These are phyloP conservation scores for Odocoileus virginianus DNA, from an alignment of 2,113 vertebrate species.

Conservation along the genomic window DNA sequence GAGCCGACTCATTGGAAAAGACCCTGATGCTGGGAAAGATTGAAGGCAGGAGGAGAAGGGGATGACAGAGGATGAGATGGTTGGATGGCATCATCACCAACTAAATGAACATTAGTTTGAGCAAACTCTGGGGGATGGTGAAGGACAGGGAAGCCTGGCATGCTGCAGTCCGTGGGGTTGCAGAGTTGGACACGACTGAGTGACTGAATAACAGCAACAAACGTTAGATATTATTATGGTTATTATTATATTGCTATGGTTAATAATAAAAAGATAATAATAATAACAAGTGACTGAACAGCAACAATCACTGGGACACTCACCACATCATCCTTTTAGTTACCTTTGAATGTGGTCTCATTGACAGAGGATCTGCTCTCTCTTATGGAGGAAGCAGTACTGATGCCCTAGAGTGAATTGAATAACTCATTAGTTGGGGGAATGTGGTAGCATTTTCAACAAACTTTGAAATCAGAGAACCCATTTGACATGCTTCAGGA, in stretches of 20 bases:
- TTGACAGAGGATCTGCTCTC: not conserved
- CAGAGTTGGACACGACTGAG: too few species aligned
- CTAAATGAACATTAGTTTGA: too few species aligned
- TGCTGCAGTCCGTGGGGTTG: too few species aligned
- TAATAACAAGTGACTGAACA: too few species aligned
- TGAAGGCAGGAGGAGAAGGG: not conserved
- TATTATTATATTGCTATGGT: too few species aligned
- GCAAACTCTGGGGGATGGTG: too few species aligned
- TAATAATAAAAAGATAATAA: too few species aligned
- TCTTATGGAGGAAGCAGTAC: not conserved
- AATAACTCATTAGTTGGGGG: not conserved
- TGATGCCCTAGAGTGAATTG: not conserved
- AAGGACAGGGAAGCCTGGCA: too few species aligned
- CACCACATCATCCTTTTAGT: not conserved
- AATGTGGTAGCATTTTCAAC: not conserved
- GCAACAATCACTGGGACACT: too few species aligned
- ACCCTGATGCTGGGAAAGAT: not conserved
- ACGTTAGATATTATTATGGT: too few species aligned
- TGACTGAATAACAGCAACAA: too few species aligned
- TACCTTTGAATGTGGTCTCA: not conserved
- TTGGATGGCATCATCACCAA: not conserved
- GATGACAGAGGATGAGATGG: not conserved
- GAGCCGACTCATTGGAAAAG: not conserved
- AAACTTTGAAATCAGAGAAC: not conserved
- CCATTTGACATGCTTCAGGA: not conserved